Percentiles rank a stretch among this genome's conserved stretches.
phyloP scores from a whole-genome alignment of 2,888 invertebrate species.

The Eupithecia subumbrata region DNA sequence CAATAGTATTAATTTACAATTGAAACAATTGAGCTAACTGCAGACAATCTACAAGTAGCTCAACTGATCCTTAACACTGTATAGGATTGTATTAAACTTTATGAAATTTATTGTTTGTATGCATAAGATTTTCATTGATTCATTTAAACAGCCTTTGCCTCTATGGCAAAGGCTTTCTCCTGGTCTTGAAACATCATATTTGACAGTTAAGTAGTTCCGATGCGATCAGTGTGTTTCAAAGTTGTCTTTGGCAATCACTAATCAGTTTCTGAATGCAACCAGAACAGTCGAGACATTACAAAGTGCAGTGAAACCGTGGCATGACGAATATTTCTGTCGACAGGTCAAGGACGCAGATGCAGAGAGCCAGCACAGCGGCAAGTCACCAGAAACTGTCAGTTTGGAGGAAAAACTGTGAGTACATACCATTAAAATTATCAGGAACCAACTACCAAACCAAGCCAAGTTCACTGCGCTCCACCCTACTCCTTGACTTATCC shows the following conservation, averaged over 20 bases:
- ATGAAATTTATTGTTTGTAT: too few relatives aligned
- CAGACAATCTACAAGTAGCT: too few relatives aligned
- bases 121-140: too few relatives aligned
- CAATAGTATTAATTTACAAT: too few relatives aligned
- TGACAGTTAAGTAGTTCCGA: background rate
- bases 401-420: slow-evolving; percentile 79
- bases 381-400: slow-evolving; percentile 60
- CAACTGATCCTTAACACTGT: too few relatives aligned
- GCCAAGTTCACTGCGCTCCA: too few relatives aligned
- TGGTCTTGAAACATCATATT: background rate
- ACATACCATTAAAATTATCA: background rate
- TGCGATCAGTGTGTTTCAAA: background rate
- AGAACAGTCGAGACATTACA: slow-evolving; percentile 14
- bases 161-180: background rate
- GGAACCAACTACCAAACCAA: background rate
- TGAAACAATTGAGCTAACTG: too few relatives aligned
- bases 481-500: background rate
- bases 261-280: slow-evolving; percentile 16
- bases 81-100: too few relatives aligned
- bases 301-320: slow-evolving; percentile 37
- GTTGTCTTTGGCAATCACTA: background rate
- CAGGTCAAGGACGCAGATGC: slow-evolving; percentile 78
- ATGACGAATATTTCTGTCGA: slow-evolving; percentile 33
- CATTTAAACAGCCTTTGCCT: background rate
- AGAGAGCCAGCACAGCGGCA: slow-evolving; percentile 70